A percentile compares a stretch with the other conserved stretches of the same genome.
Evolutionary conservation across 1,140 invertebrate species (phyloP).

Genomic region (Trinorchestia longiramus): DNA sequence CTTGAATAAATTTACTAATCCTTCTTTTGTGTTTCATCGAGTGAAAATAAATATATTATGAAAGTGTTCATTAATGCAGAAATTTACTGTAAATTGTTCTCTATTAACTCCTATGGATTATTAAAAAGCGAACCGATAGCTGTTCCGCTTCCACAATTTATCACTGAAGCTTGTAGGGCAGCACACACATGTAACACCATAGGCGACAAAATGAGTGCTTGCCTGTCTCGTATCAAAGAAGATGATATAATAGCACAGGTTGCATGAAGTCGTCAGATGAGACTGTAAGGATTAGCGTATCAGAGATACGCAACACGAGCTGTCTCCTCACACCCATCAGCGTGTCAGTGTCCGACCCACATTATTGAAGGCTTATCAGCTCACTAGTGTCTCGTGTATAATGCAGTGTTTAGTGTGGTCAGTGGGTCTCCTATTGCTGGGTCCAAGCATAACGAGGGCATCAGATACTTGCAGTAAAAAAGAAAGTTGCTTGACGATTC

Average conservation of each 20-base stretch:
- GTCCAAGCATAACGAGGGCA: neutral
- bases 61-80: neutral
- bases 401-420: neutral
- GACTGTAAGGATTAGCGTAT: neutral
- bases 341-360: neutral
- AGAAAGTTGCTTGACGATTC: too few relatives aligned
- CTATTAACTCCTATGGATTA: neutral
- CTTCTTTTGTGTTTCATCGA: neutral
- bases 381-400: neutral
- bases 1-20: neutral
- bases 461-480: neutral
- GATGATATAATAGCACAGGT: neutral
- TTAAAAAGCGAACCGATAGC: neutral
- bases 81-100: neutral
- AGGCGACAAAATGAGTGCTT: neutral
- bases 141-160: neutral
- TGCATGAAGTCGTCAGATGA: neutral
- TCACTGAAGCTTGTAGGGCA: neutral
- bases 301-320: neutral
- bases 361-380: neutral
- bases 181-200: neutral
- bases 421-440: neutral
- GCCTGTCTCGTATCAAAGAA: neutral
- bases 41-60: neutral
- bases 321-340: neutral